A percentile compares a stretch with the other conserved stretches of the same genome.
Evolutionary conservation across 2,797 vertebrate species (phyloP).

Genomic region (Buphagus erythrorhynchus): DNA sequence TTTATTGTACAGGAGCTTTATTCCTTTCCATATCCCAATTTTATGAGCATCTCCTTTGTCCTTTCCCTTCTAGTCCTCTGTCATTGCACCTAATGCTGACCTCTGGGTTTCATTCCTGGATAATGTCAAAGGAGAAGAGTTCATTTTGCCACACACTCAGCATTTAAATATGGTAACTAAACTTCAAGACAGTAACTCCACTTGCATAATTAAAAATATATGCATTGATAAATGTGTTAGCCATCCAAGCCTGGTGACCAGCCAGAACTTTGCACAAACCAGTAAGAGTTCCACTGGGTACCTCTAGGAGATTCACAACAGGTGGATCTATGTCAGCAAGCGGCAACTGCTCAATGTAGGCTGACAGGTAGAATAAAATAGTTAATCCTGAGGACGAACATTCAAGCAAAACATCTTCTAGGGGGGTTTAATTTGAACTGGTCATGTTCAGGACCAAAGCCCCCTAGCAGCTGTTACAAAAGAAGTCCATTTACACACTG

Average conservation of each 20-base stretch:
- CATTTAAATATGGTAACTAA: background rate
- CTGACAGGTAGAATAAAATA: background rate
- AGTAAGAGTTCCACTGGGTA: rapidly evolving
- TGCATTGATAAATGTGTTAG: background rate
- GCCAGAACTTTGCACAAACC: background rate
- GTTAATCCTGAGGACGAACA: background rate
- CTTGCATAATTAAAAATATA: background rate
- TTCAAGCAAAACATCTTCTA: background rate
- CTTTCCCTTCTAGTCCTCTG: background rate
- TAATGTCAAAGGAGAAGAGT: background rate
- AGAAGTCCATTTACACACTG: background rate
- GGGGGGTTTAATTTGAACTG: background rate
- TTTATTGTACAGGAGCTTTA: background rate
- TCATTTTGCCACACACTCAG: background rate
- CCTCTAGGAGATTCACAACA: background rate
- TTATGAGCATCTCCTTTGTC: background rate
- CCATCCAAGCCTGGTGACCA: background rate
- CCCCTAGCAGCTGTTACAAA: background rate
- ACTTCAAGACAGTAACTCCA: background rate
- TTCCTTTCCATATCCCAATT: background rate
- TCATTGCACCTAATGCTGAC: background rate
- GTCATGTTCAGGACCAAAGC: background rate
- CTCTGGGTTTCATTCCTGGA: background rate
- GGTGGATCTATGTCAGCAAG: background rate
- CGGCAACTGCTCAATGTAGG: background rate